Evolutionary conservation across 2,113 vertebrate species (phyloP), one percentile per base, ranked within the genome.

Genomic region (Pterocles burchelli): DNA sequence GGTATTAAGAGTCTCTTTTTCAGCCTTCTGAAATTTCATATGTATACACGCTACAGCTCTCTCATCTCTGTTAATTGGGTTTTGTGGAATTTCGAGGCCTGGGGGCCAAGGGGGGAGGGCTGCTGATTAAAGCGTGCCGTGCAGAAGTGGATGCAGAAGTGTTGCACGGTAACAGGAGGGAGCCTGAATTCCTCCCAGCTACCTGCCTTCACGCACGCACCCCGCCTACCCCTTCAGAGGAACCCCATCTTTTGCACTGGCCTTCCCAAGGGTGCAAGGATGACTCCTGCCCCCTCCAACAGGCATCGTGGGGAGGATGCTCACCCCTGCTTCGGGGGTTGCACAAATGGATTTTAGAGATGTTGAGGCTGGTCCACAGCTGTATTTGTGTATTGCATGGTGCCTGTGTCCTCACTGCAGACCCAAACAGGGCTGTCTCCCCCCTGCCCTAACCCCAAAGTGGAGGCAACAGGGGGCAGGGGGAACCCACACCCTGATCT

Each of bases 21-120:
- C 86, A 78, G 78, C 82, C 93, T 96, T 93, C 96, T 95, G 68
- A 92, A 97, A 93, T 93, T 89, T 77, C 91, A 62, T 87, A 93
- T 81, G 83, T 93, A 93, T 93, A 68, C 78, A 92, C 20, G 72
- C 73, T 67, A 88, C 85, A 86, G 41, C 65, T 94, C 93, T 95
- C 87, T 94, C 95, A 80, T 91, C 95, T 96, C 87, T 94, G 80
- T 79, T 95, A 88, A 94, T 61, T 93, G 94, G 92, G 88, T 96
- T 95, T 92, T 91, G 88, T 95, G 96, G 92, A 94, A 95, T 88
- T 95, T 83, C 9, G 28, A 93, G 95, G 94, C 95, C 95, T 0
- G 81, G 88, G 78, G 94, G 94, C 87, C 89, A 85, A 76, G 84
- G 74, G 62, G 71, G 84, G 96, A 96, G 95, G 87, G 94, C 49